A percentile compares a stretch with the other conserved stretches of the same genome.
Conservation (phyloP, 2,797 vertebrate genomes). For the Enteromius thamalakanensis region DNA sequence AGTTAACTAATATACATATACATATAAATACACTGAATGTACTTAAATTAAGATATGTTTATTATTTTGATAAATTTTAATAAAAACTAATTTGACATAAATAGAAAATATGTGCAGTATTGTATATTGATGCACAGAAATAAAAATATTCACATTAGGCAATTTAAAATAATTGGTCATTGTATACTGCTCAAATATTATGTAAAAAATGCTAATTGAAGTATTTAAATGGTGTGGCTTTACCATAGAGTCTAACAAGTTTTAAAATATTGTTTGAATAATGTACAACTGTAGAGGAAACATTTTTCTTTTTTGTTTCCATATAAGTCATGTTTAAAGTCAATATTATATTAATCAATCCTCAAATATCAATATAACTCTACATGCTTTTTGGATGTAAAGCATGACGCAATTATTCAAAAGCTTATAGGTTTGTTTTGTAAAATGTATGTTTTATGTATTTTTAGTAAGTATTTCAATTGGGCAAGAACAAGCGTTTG, state of each 20-base stretch:
- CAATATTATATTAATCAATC: not conserved
- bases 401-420: not conserved
- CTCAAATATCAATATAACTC: not conserved
- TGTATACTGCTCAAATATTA: not conserved
- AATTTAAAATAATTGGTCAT: not conserved
- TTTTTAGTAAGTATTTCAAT: not conserved
- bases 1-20: not conserved
- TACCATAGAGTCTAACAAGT: not conserved
- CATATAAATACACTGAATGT: too few species aligned
- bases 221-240: not conserved
- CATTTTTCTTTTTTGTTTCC: not conserved
- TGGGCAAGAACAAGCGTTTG: not conserved
- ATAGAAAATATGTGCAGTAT: not conserved
- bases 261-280: not conserved
- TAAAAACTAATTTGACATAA: not conserved
- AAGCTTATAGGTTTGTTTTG: not conserved
- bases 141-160: not conserved
- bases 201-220: not conserved
- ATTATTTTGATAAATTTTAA: not conserved
- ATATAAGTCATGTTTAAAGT: not conserved
- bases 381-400: not conserved
- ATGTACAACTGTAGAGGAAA: not conserved
- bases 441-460: not conserved
- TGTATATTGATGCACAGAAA: not conserved
- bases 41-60: not conserved